Percentiles rank a stretch among this genome's conserved stretches.
These are phyloP conservation scores for Apocheima hispidaria DNA, from an alignment of 2,888 invertebrate genomes.

Conservation along the genomic window DNA sequence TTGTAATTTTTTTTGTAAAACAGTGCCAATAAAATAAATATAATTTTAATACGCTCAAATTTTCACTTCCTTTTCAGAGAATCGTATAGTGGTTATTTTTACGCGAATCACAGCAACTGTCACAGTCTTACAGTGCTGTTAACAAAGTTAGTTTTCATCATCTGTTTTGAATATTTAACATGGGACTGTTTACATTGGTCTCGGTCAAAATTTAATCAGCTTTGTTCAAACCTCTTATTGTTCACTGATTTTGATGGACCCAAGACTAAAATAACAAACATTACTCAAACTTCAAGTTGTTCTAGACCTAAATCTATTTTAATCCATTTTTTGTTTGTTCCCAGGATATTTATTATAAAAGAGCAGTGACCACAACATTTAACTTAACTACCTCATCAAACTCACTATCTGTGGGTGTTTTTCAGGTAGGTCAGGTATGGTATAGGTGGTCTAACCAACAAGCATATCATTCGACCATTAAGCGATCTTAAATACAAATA, in stretches of 20 bases:
- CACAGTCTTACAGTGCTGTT: background rate
- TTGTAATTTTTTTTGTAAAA: too few species aligned
- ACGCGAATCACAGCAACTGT: background rate
- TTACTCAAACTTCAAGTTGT: background rate
- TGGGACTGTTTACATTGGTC: slow-evolving; percentile 16
- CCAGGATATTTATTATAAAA: too few species aligned
- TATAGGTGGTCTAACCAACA: too few species aligned
- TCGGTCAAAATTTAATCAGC: slow-evolving; percentile 13
- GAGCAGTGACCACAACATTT: too few species aligned
- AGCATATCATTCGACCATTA: too few species aligned
- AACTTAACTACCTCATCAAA: too few species aligned
- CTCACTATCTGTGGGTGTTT: too few species aligned
- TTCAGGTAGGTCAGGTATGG: too few species aligned
- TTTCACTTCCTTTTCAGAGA: background rate
- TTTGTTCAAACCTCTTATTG: slow-evolving; percentile 8
- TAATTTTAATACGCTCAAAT: too few species aligned
- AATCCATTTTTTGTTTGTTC: background rate
- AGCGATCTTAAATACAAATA: too few species aligned
- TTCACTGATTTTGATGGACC: slow-evolving; percentile 10
- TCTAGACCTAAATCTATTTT: background rate
- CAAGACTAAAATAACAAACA: slow-evolving; percentile 7
- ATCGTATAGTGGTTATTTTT: too few species aligned
- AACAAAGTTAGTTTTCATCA: slow-evolving; percentile 22
- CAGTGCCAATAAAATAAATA: too few species aligned
- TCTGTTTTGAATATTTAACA: slow-evolving; percentile 29